A percentile compares a stretch with the other conserved stretches of the same genome.
Conservation (phyloP, 2,113 vertebrate genomes). For the Passer domesticus region DNA sequence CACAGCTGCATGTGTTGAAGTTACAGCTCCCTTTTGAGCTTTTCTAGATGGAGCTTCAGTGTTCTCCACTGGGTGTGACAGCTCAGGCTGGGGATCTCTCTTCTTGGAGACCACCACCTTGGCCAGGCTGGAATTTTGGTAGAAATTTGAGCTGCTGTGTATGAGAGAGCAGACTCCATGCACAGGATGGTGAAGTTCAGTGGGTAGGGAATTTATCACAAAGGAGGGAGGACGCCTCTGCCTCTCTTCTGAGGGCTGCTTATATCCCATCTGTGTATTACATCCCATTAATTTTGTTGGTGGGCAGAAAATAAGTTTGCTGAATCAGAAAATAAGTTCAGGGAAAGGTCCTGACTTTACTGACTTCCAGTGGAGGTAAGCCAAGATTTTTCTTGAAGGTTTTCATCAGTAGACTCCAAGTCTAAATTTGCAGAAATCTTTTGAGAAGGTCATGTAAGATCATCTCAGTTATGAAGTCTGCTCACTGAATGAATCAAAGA, state of each 20-base stretch:
- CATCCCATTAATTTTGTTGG: neutral
- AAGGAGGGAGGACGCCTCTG: neutral
- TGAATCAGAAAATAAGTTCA: neutral
- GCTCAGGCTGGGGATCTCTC: neutral
- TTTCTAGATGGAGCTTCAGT: neutral
- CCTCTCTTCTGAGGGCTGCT: neutral
- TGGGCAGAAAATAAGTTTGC: neutral
- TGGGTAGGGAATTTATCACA: neutral
- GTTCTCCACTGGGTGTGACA: neutral
- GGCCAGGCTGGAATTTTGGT: neutral
- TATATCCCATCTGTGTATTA: neutral
- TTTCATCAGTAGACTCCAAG: neutral
- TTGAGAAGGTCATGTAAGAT: neutral
- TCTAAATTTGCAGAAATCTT: neutral
- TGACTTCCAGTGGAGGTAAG: neutral
- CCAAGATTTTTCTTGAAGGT: neutral
- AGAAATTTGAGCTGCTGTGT: neutral
- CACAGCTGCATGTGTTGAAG: neutral
- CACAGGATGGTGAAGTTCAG: neutral
- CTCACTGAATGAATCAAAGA: neutral
- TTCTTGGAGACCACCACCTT: neutral
- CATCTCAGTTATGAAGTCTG: neutral
- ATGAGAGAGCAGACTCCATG: accelerated
- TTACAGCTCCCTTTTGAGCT: neutral
- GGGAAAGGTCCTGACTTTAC: neutral